Base-by-base conservation (phyloP, 2,888 invertebrate species). In the Drosophila seclusa region DNA sequence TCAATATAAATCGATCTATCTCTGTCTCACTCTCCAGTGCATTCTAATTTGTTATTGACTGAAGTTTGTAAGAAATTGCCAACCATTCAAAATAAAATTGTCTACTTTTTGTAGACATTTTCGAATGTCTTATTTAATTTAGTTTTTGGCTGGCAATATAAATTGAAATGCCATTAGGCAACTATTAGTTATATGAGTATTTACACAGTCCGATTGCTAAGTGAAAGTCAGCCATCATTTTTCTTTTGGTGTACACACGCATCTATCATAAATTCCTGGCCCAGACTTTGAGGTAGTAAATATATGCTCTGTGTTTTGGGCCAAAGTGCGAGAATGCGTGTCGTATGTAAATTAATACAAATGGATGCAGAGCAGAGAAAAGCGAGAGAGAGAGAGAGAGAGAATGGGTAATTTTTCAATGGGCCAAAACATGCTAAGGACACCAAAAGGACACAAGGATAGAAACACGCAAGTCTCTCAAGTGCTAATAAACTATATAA, bases 401-500 rank as follows among this genome's bases (percentile, higher is more conserved):
- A 60, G 70, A 59, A 45, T 71, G 76, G 67, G 60, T 64, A 61
- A 77, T 76, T 73, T 76, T 72, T 78, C 66, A 73, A 79, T 73
- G 66, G 78, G 48, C 66, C 65, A 68, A 69, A 13, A 85, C 87
- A 87, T 87, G 87, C 89, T 82, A 90, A 88, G 80, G 81, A 85
- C 90, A 90, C 73, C 63, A 74, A 84, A 90, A 87, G 89, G 89
- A 80, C 88, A 80, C 79, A 18, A 71, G 65, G 64, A 54, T 54
- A 36, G 52, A 36, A 34, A 34, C 71, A 73, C 55, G 36, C 55
- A 53, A 53, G 50, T 63, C 75, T 84, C 81, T 86, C 81, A 89
- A 89, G 90, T 90, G 90, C 82, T 90, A 88, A 85, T 90, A 90
- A 89, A 89, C 90, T 87, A 85, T 81, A 86, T 78, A 89, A 88